phyloP scores from a whole-genome alignment of 2,113 vertebrate genomes.

The Macquaria ambigua region DNA sequence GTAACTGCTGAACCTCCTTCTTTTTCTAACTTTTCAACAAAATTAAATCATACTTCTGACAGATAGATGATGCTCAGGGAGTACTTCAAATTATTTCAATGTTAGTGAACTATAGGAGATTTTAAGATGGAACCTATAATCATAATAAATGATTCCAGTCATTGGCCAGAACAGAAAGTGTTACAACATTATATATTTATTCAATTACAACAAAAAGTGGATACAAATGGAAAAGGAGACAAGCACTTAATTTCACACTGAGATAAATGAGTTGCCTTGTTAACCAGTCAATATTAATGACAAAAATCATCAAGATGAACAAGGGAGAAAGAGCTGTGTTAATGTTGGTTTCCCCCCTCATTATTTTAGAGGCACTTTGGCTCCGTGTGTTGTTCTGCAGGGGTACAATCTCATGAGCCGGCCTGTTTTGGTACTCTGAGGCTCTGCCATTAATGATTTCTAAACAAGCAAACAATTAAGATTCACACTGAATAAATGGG shows the following conservation, averaged over 20 bases:
- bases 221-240: background rate
- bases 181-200: background rate
- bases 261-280: slow-evolving; percentile 15
- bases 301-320: slow-evolving; percentile 17
- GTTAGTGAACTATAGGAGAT: background rate
- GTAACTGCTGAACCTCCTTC: background rate
- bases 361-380: slow-evolving; percentile 24
- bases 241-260: slow-evolving; percentile 11
- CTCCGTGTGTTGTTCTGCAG: slow-evolving; percentile 24
- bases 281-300: slow-evolving; percentile 33
- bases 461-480: slow-evolving; percentile 52
- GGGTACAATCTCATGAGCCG: slow-evolving; percentile 21
- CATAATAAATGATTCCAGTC: background rate
- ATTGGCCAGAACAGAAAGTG: background rate
- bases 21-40: background rate
- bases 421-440: slow-evolving; percentile 14
- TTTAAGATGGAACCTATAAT: background rate
- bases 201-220: background rate
- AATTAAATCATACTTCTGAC: background rate
- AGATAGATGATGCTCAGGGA: background rate
- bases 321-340: background rate
- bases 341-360: background rate
- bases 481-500: slow-evolving; percentile 40
- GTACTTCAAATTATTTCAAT: background rate
- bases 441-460: slow-evolving; percentile 43